Evolutionary conservation across 1,140 invertebrate genomes (phyloP), one percentile per base, ranked within the genome.

Genomic region (Galleria mellonella): DNA sequence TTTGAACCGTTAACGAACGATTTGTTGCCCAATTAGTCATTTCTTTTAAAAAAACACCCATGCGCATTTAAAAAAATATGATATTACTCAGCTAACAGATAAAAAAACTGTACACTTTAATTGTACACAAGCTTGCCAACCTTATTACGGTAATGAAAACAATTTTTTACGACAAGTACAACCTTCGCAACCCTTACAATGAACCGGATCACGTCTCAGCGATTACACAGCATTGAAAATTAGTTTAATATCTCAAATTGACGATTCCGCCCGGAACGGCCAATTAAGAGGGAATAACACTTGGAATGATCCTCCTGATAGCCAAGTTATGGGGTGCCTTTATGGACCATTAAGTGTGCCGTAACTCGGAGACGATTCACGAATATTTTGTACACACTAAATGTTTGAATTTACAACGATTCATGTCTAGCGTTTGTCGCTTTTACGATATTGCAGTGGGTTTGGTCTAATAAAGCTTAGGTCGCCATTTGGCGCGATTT

Each of bases 161-260:
- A 13, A 10, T 35, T 35, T 9, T 13, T 37, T 14, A 32, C 10
- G 10, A 33, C 31, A 11, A 13, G n/a, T 10, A 10, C 17, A 40
- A 8, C 17, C 17, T 23, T 3, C 11, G 8, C 31, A 17, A 27
- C 14, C 53, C 47, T 43, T 50, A 49, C 47, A 57, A 49, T 43
- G 45, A 33, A 6, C 17, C 30, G 47, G 40, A 31, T 38, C 65
- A 64, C 70, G 64, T 79, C 65, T 70, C 49, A 48, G 37, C 69
- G 76, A 83, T 79, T 79, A 75, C 69, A 55, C 62, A 43, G 66
- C 76, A 83, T 79, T 77, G 76, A 81, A 79, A 81, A 81, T 83
- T 83, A 83, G 76, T 77, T 79, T 81, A 83, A 83, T 83, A 81
- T 77, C 76, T 74, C 63, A 62, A 77, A 83, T 81, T 77, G 72